Conservation (phyloP, 2,888 invertebrate species). For the Nomada flava region DNA sequence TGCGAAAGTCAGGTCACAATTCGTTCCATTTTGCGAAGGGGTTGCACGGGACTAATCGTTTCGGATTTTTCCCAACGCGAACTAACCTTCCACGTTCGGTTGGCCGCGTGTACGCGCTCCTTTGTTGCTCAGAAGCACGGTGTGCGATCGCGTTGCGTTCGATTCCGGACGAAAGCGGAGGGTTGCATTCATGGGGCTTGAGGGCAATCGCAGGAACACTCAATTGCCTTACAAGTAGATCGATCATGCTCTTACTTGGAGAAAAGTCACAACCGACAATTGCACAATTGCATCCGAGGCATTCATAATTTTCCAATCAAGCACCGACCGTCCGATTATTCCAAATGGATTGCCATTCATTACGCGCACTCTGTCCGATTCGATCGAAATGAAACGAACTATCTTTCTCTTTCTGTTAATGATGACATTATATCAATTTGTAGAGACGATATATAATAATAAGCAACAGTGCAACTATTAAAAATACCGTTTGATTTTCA, state of each 20-base stretch:
- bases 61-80: conserved; percentile 26
- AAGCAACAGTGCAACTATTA: no score
- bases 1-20: neutral
- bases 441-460: no score
- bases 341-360: conserved; percentile 19
- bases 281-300: conserved; percentile 49
- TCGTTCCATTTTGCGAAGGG: conserved; percentile 2
- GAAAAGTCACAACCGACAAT: conserved; percentile 58
- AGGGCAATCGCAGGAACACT: conserved; percentile 63
- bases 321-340: neutral
- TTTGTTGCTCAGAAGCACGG: neutral
- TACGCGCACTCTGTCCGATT: conserved; percentile 10
- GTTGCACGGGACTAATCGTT: conserved; percentile 25
- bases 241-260: conserved; percentile 58
- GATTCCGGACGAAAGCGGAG: conserved; percentile 41
- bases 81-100: conserved; percentile 37
- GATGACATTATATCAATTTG: no score
- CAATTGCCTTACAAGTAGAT: conserved; percentile 65
- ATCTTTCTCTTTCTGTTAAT: neutral
- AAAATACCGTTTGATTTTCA: no score
- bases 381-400: neutral
- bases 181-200: conserved; percentile 50
- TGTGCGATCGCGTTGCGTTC: conserved; percentile 38
- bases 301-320: conserved; percentile 52
- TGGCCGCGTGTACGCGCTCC: conserved; percentile 5